Evolutionary conservation across 2,888 invertebrate genomes (phyloP).

Genomic region (Heliconius erato): DNA sequence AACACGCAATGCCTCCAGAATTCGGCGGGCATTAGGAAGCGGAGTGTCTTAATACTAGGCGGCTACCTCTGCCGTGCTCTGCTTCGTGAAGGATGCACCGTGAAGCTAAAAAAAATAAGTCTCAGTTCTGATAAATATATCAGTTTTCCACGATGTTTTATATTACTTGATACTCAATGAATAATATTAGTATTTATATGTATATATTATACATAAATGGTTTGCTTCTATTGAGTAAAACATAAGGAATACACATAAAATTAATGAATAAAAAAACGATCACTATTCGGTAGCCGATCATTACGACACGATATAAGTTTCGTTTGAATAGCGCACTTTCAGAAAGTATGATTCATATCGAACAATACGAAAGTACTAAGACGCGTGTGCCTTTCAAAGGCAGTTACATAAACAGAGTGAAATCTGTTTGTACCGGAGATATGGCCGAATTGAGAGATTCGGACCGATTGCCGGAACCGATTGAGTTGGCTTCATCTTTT

Average conservation of each 20-base stretch:
- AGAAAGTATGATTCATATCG: constrained; percentile 46
- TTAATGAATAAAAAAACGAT: background rate
- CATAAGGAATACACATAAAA: background rate
- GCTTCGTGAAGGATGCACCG: no score
- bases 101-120: no score
- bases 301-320: constrained; percentile 11
- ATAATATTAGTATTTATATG: background rate
- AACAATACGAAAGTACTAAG: constrained; percentile 50
- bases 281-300: constrained; percentile 1
- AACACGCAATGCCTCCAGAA: no score
- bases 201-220: background rate
- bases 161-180: background rate
- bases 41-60: no score
- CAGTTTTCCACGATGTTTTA: background rate
- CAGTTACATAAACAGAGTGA: constrained; percentile 56
- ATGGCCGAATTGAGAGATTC: constrained; percentile 53
- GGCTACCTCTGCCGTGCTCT: no score
- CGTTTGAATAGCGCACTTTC: constrained; percentile 32
- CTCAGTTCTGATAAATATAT: background rate
- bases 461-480: constrained; percentile 52
- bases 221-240: background rate
- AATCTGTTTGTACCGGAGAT: constrained; percentile 52
- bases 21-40: no score
- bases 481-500: constrained; percentile 45
- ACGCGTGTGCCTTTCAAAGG: constrained; percentile 45